These are phyloP conservation scores for Brachionus sp. DNA, from an alignment of 1,140 invertebrate species.

Conservation along the genomic window DNA sequence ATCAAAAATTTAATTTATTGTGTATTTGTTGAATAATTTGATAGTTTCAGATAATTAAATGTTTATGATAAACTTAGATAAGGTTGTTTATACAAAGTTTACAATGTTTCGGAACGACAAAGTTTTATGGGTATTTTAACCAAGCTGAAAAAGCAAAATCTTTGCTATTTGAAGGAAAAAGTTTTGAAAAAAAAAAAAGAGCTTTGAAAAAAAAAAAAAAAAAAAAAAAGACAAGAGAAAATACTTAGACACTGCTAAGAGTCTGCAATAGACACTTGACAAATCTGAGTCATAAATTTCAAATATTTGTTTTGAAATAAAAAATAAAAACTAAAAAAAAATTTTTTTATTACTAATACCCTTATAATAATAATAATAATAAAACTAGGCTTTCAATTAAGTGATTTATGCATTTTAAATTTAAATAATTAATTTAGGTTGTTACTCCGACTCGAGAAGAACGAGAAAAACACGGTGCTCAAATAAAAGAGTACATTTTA, in stretches of 20 bases:
- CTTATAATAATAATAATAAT: not conserved
- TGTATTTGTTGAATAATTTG: not conserved
- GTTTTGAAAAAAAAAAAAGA: not conserved
- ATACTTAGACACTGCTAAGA: not conserved
- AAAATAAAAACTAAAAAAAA: not conserved
- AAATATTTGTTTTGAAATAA: constrained; percentile 29
- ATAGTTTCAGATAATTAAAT: constrained; percentile 17
- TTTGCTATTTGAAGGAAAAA: not conserved
- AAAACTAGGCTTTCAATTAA: constrained; percentile 25
- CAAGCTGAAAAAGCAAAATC: not conserved
- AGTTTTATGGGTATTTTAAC: not conserved
- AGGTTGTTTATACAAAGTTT: not conserved
- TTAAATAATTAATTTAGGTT: constrained; percentile 51
- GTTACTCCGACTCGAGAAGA: constrained; percentile 55
- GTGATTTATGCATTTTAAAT: not conserved
- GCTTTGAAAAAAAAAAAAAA: not conserved
- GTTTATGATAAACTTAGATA: constrained; percentile 18
- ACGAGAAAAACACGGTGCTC: constrained; percentile 58
- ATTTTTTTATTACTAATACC: not conserved
- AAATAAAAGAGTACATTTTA: constrained; percentile 76
- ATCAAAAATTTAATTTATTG: not conserved
- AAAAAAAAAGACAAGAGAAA: not conserved
- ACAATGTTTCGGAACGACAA: not conserved
- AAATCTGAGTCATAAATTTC: constrained; percentile 15
- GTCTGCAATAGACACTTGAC: not conserved